phyloP scores from a whole-genome alignment of 2,888 invertebrate species.

The Danaus chrysippus region DNA sequence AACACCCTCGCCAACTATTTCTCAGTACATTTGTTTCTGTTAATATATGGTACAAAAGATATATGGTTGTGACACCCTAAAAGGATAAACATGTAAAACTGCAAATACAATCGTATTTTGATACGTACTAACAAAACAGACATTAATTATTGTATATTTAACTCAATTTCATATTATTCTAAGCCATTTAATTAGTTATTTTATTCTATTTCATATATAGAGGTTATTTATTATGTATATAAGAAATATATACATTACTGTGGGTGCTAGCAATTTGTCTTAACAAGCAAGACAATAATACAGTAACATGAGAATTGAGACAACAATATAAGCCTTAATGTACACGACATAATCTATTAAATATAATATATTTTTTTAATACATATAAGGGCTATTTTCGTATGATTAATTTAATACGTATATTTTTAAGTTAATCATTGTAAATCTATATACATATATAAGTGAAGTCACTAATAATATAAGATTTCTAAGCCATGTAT shows the following conservation, averaged over 20 bases:
- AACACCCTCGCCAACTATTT: constrained; percentile 28
- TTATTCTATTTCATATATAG: too few relatives aligned
- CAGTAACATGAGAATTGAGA: constrained; percentile 3
- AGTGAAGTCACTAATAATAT: neutral
- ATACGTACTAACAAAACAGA: too few relatives aligned
- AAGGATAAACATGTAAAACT: constrained; percentile 2
- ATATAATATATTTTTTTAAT: too few relatives aligned
- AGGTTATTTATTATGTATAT: neutral
- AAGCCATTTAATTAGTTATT: too few relatives aligned
- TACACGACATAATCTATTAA: neutral
- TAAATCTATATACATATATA: neutral
- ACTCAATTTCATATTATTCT: too few relatives aligned
- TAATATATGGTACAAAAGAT: constrained; percentile 26
- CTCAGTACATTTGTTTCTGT: constrained; percentile 36
- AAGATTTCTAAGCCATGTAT: neutral
- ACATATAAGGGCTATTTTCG: too few relatives aligned
- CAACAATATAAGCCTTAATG: constrained; percentile 11
- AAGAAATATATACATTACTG: constrained; percentile 4
- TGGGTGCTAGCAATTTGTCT: constrained; percentile 48
- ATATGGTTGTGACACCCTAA: constrained; percentile 1
- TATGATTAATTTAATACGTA: too few relatives aligned
- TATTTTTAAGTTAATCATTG: too few relatives aligned
- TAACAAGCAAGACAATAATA: constrained; percentile 57
- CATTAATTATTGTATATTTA: too few relatives aligned
- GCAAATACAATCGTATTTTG: neutral